Conservation (phyloP, 2,888 invertebrate species). For the Kryphioiulus occultus region DNA sequence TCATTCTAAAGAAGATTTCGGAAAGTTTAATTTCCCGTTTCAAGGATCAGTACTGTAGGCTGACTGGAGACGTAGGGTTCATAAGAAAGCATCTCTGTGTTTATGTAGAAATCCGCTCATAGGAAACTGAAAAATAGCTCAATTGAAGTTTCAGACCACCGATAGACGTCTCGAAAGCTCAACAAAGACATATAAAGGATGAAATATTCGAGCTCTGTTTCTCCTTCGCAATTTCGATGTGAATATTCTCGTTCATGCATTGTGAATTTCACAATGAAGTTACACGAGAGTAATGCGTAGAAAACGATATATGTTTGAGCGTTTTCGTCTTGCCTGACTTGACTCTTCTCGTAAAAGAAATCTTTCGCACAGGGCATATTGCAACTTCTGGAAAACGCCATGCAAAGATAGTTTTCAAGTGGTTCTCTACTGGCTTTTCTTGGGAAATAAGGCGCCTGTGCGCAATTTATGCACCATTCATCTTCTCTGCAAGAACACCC, state of each 20-base stretch:
- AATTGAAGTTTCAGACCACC: conserved; percentile 18
- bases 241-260: conserved; percentile 20
- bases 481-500: conserved; percentile 21
- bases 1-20: neutral
- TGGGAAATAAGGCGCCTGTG: conserved; percentile 29
- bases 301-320: conserved; percentile 28
- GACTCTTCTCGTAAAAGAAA: conserved; percentile 30
- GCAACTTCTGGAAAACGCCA: conserved; percentile 16
- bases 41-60: neutral
- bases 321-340: conserved; percentile 35
- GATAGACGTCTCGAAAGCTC: conserved; percentile 8
- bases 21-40: conserved; percentile 26
- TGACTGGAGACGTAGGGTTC: neutral
- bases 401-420: neutral
- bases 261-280: conserved; percentile 38
- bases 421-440: neutral
- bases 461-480: conserved; percentile 24
- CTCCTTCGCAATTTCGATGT: neutral
- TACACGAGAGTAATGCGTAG: conserved; percentile 27
- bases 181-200: conserved; percentile 11
- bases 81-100: neutral
- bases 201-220: conserved; percentile 33
- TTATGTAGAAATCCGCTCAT: conserved; percentile 12
- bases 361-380: neutral
- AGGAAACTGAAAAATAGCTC: conserved; percentile 3